Base-by-base conservation (phyloP, 2,888 invertebrate genomes). In the Trachelus stipa region DNA sequence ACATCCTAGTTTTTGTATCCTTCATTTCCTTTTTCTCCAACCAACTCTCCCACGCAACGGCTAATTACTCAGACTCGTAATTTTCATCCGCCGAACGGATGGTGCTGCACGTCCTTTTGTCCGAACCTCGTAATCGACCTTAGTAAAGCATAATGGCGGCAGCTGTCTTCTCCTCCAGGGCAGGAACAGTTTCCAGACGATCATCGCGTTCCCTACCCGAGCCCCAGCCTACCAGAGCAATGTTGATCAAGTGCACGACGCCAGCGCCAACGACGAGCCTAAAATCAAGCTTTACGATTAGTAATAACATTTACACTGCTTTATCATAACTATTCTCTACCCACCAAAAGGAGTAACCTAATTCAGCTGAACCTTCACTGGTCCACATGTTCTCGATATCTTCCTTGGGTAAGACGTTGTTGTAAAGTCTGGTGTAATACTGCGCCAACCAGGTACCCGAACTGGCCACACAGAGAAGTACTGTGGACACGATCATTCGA, bases 281-380 rank as follows among this genome's bases (percentile, higher is more conserved):
- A 92, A 74, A 71, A 31, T 3, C 3, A 11, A 33, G 9, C 15
- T 12, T 71, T 31, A 71, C 31, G 31, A 71, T 33, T 33, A 71
- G 71, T 2, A 15, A 9, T 9, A 23, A 11, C 12, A 31, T 33
- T 30, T 11, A 69, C 15, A 33, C 15, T 35, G 9, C 74, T 31
- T n/a, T 15, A n/a, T 31, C 15, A 71, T 78, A 77, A 75, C 68
- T 76, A 15, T 76, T 35, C 1, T 76, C 75, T 74, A 74, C 79
- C 86, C 85, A 96, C 96, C 97, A 98, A 91, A 97, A 98, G 9
- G 98, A 98, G 86, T 96, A 95, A 76, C 97, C 98, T 69, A 98
- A 93, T 84, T 95, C 95, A 0, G 97, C 96, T 88, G 95, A 94
- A 75, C 95, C 96, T 83, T 95, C 95, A 0, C 97, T 97, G 37